Conservation (phyloP, 1,140 invertebrate genomes). For the Atta texana region DNA sequence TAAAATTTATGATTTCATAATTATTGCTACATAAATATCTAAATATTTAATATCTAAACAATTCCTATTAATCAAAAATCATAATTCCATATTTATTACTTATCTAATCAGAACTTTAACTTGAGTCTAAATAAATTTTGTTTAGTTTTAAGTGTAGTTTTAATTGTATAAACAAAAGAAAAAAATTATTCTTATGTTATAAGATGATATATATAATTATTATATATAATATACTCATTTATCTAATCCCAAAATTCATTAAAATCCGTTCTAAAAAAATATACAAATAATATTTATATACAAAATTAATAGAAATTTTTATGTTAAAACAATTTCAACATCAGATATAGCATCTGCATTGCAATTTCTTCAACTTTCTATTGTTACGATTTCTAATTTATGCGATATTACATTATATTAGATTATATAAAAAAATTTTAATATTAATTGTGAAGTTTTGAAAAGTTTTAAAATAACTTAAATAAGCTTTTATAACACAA, state of each 20-base stretch:
- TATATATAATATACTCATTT: not conserved
- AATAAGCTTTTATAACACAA: not conserved
- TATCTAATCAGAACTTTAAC: not conserved
- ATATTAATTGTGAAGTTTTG: not conserved
- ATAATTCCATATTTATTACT: not conserved
- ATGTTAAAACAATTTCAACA: not conserved
- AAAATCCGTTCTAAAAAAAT: not conserved
- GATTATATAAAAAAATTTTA: not conserved
- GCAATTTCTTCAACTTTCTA: not conserved
- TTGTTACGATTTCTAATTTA: conserved; percentile 12
- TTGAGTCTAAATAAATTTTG: not conserved
- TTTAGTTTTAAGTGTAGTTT: not conserved
- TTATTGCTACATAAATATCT: not conserved
- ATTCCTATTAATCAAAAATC: not conserved
- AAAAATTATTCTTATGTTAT: not conserved
- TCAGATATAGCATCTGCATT: not conserved
- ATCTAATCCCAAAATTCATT: not conserved
- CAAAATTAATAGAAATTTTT: not conserved
- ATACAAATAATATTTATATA: not conserved
- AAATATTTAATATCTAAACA: not conserved
- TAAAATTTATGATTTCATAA: not conserved
- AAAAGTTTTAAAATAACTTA: conserved; percentile 22
- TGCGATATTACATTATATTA: not conserved
- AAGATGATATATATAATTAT: not conserved
- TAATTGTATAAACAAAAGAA: not conserved